Conservation (phyloP, 2,888 invertebrate species). For the Xanthorhoe spadicearia region DNA sequence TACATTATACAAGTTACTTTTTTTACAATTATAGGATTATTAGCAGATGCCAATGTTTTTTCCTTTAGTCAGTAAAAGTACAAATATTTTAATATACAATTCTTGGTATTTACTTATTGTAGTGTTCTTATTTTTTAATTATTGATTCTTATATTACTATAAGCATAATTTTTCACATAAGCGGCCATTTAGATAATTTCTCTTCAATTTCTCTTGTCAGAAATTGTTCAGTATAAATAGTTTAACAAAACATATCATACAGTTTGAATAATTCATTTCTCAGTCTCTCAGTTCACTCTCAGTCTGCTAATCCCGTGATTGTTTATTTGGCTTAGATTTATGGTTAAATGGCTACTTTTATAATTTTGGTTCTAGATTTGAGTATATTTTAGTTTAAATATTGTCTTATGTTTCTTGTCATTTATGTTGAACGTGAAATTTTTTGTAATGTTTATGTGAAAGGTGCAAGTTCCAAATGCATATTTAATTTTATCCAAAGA, state of each 20-base stretch:
- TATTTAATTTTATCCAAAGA: constrained; percentile 83
- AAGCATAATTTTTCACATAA: constrained; percentile 82
- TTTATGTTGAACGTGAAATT: constrained; percentile 76
- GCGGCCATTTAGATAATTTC: constrained; percentile 76
- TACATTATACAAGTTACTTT: constrained; percentile 84
- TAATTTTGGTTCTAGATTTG: constrained; percentile 80
- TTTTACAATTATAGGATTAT: constrained; percentile 84
- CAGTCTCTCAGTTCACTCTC: constrained; percentile 61
- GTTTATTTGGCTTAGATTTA: constrained; percentile 65
- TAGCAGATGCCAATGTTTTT: constrained; percentile 85
- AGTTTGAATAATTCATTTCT: constrained; percentile 64
- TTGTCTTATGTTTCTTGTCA: constrained; percentile 74
- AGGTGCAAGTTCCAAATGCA: constrained; percentile 81
- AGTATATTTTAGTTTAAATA: constrained; percentile 76
- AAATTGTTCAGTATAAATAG: constrained; percentile 76
- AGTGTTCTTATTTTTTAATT: constrained; percentile 82
- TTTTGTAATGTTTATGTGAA: constrained; percentile 65
- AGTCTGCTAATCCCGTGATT: constrained; percentile 68
- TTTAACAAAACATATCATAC: constrained; percentile 82
- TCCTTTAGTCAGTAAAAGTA: constrained; percentile 93
- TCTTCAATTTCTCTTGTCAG: constrained; percentile 69
- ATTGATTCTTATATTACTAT: constrained; percentile 81
- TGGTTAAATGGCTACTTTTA: constrained; percentile 75
- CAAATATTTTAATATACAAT: constrained; percentile 90
- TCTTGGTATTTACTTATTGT: constrained; percentile 85